These are phyloP conservation scores for Patagioenas fasciata DNA, from an alignment of 2,113 vertebrate genomes.

Conservation along the genomic window DNA sequence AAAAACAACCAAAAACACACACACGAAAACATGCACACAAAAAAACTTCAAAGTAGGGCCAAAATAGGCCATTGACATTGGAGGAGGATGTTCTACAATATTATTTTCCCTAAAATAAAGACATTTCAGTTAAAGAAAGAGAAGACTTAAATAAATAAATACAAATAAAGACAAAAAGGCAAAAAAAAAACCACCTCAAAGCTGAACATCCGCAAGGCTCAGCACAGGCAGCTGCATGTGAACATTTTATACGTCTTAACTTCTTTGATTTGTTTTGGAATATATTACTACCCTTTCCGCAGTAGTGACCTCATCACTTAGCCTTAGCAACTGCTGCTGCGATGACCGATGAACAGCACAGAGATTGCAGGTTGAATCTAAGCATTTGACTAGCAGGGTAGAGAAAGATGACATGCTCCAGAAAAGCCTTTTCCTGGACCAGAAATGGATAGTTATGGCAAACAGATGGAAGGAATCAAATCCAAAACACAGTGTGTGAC, in stretches of 20 bases:
- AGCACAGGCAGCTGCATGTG: neutral
- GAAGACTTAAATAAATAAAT: neutral
- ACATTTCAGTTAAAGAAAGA: neutral
- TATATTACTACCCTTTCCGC: neutral
- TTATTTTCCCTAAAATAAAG: neutral
- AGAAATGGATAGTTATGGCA: constrained; percentile 38
- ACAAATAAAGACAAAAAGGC: neutral
- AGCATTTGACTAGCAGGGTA: neutral
- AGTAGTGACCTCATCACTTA: constrained; percentile 2
- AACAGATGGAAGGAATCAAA: constrained; percentile 40
- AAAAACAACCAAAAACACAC: too few species aligned
- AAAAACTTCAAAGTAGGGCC: neutral
- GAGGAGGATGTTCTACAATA: neutral
- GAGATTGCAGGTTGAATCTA: neutral
- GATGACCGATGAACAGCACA: neutral
- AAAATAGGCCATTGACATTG: neutral
- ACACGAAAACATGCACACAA: too few species aligned
- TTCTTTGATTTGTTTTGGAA: neutral
- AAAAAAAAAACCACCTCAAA: neutral
- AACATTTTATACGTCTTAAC: neutral
- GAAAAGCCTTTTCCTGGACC: constrained; percentile 56
- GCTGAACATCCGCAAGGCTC: neutral
- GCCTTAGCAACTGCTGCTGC: neutral
- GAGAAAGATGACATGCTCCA: constrained; percentile 14
- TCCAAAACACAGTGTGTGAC: constrained; percentile 58